Evolutionary conservation across 2,797 vertebrate species (phyloP), one percentile per base, ranked within the genome.

Genomic region (Melanogrammus aeglefinus): DNA sequence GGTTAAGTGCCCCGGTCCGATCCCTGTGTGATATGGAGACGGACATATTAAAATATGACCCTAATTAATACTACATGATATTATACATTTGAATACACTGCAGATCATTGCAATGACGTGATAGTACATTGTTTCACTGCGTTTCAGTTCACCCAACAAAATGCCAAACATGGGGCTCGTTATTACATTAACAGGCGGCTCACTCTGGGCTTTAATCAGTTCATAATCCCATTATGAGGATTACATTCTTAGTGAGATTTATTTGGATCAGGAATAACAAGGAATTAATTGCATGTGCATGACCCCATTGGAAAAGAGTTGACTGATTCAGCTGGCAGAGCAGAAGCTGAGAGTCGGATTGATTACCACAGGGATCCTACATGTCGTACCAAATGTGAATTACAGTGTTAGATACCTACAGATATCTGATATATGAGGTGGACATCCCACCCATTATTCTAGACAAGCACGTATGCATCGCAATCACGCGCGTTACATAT

Each of bases 171-270:
- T 76, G 75, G 80, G 88, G 86, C 73, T 72, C 75, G 51, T 87
- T 70, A 87, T 89, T 87, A 88, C 78, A 85, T 83, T 79, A 84
- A 84, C 86, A 89, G 88, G 85, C 81, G 73, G 84, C 80, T 86
- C 86, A 88, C 84, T 85, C 79, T 84, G 82, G 79, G 82, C 79
- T 18, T 80, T 86, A 86, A 91, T 91, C 90, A 88, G 81, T 83
- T 87, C 88, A 84, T 94, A 93, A 94, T 93, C 91, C 91, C 91
- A 87, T 93, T 92, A 93, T 84, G 88, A 81, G 90, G 88, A 92
- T 93, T 93, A 93, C 86, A 93, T 92, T 90, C 92, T 92, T 92
- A 93, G 88, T 38, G 86, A 83, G 86, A 86, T 90, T 93, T 94
- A 93, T 93, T 91, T 87, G 91, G 91, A 92, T 93, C 89, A 90